These are phyloP conservation scores for Lasioglossum figueresi DNA, from an alignment of 2,888 invertebrate genomes.

Conservation along the genomic window DNA sequence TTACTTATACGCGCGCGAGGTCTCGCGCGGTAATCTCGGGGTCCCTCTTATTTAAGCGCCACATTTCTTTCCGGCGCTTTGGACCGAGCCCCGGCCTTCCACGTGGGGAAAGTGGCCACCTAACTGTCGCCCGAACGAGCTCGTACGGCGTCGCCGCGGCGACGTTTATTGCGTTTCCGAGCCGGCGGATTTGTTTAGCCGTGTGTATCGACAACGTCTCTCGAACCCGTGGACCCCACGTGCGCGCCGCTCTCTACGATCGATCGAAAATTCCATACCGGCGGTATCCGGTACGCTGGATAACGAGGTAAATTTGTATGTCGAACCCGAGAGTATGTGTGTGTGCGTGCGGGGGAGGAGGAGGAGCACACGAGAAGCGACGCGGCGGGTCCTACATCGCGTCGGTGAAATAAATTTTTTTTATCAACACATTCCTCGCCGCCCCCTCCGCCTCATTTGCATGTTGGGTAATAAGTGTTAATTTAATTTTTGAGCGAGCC, in stretches of 20 bases:
- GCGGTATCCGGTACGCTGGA: slow-evolving; percentile 49
- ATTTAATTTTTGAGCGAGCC: slow-evolving; percentile 43
- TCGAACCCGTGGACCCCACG: slow-evolving; percentile 56
- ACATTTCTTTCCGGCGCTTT: slow-evolving; percentile 70
- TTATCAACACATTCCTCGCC: slow-evolving; percentile 46
- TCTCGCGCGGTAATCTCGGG: slow-evolving; percentile 66
- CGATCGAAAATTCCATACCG: slow-evolving; percentile 59
- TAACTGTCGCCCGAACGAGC: slow-evolving; percentile 70
- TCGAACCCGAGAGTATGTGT: slow-evolving; percentile 7
- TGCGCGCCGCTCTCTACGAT: slow-evolving; percentile 51
- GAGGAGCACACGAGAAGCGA: slow-evolving; percentile 10
- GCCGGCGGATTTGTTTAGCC: slow-evolving; percentile 69
- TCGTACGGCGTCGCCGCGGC: slow-evolving; percentile 65
- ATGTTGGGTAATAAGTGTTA: slow-evolving; percentile 53
- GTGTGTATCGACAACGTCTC: slow-evolving; percentile 57
- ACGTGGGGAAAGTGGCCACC: slow-evolving; percentile 71
- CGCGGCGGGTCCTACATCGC: slow-evolving; percentile 51
- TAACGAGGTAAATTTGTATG: slow-evolving; percentile 69
- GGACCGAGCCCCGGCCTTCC: slow-evolving; percentile 50
- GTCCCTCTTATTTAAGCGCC: slow-evolving; percentile 72
- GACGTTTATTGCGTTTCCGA: slow-evolving; percentile 71
- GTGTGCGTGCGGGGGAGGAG: not conserved
- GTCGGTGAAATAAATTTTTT: slow-evolving; percentile 61
- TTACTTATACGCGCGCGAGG: slow-evolving; percentile 75
- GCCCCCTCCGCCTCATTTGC: slow-evolving; percentile 27